A percentile compares a stretch with the other conserved stretches of the same genome.
Conservation (phyloP, 1,140 invertebrate species). For the Melitaea cinxia region DNA sequence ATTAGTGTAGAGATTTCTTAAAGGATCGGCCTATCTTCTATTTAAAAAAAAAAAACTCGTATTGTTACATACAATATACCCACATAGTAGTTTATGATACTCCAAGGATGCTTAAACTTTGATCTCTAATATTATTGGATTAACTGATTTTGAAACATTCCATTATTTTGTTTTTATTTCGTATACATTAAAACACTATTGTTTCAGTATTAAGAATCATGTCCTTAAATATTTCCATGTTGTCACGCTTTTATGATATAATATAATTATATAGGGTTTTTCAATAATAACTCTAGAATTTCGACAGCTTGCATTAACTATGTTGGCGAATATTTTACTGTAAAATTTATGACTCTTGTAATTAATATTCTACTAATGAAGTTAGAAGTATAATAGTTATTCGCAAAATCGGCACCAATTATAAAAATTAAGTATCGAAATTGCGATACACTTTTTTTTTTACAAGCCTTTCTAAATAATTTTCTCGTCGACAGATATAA, state of each 20-base stretch:
- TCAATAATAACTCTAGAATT: no score
- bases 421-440: no score
- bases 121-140: not conserved
- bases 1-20: conserved; percentile 17
- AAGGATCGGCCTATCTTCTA: conserved; percentile 30
- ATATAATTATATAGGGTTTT: not conserved
- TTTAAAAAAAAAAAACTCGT: not conserved
- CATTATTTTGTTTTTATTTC: not conserved
- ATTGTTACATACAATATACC: not conserved
- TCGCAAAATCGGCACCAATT: no score
- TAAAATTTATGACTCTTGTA: no score
- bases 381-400: no score
- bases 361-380: no score
- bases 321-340: no score
- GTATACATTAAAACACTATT: not conserved
- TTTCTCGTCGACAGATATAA: no score
- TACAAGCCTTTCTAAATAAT: no score
- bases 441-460: no score
- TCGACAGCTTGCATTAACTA: no score
- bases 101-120: conserved; percentile 3
- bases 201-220: conserved; percentile 1
- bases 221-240: not conserved
- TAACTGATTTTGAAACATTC: not conserved
- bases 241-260: not conserved
- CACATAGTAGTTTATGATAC: not conserved